Conservation (phyloP, 1,140 invertebrate species). For the Drosophila orena region DNA sequence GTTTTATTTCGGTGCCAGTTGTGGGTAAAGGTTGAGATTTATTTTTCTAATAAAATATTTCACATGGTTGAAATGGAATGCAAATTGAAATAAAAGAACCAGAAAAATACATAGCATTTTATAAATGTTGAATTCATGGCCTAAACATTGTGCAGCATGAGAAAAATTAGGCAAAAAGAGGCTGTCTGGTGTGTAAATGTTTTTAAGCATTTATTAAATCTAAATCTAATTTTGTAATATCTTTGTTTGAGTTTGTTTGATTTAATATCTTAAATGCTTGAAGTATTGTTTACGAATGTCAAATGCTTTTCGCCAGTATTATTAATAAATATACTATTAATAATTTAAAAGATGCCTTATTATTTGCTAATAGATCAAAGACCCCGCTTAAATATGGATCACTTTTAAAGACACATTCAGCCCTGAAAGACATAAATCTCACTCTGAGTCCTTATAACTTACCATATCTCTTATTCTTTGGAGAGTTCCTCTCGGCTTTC, state of each 20-base stretch:
- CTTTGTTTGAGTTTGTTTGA: too few species aligned
- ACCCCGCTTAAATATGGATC: neutral
- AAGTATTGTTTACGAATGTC: too few species aligned
- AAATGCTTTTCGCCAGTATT: too few species aligned
- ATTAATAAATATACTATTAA: too few species aligned
- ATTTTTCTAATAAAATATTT: conserved; percentile 51
- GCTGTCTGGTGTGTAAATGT: neutral
- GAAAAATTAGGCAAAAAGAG: neutral
- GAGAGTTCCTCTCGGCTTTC: conserved; percentile 31
- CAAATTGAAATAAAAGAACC: neutral
- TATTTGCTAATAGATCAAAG: conserved; percentile 23
- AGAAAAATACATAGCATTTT: neutral
- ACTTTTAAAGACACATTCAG: neutral
- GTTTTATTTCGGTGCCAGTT: conserved; percentile 11
- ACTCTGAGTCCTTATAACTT: neutral
- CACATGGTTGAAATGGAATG: conserved; percentile 25
- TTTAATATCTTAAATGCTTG: too few species aligned
- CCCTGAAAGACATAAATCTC: neutral
- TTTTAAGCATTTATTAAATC: neutral
- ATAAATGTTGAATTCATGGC: conserved; percentile 8
- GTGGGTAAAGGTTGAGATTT: conserved; percentile 24
- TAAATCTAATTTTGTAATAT: too few species aligned
- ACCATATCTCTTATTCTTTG: conserved; percentile 10
- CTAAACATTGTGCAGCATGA: neutral
- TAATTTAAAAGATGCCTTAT: neutral